Percentiles rank a stretch among this genome's conserved stretches.
phyloP scores from a whole-genome alignment of 2,888 invertebrate species.

The Dysmachus trigonus region DNA sequence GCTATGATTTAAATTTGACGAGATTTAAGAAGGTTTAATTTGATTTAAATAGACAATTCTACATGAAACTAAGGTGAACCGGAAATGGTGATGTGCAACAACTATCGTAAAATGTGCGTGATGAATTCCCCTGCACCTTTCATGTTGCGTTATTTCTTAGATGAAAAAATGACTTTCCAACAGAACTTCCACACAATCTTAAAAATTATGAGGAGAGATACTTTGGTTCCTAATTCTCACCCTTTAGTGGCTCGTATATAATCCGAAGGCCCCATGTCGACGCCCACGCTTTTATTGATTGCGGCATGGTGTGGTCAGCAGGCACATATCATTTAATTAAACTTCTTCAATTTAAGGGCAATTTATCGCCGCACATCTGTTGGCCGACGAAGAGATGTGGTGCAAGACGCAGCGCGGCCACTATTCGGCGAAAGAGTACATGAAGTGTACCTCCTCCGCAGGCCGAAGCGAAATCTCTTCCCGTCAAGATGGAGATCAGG shows the following conservation, averaged over 20 bases:
- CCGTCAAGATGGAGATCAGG: constrained; percentile 33
- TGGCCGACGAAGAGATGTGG: constrained; percentile 2
- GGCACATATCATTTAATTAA: constrained; percentile 37
- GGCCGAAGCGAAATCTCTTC: constrained; percentile 1
- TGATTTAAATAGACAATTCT: not conserved
- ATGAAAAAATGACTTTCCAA: not conserved
- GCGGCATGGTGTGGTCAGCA: not conserved
- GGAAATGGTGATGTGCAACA: not conserved
- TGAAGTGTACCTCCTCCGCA: constrained; percentile 19
- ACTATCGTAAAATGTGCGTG: not conserved
- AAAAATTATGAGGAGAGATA: not conserved
- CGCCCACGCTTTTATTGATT: constrained; percentile 35
- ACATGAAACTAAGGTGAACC: not conserved
- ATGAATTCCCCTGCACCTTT: not conserved
- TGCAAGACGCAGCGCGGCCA: not conserved
- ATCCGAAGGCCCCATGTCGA: not conserved
- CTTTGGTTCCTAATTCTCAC: not conserved
- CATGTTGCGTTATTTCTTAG: not conserved
- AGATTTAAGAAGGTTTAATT: not conserved
- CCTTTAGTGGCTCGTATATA: not conserved
- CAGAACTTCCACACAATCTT: not conserved
- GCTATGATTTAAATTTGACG: not conserved
- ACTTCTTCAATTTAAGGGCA: constrained; percentile 28
- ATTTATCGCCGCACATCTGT: constrained; percentile 9
- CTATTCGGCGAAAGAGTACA: constrained; percentile 15